Base-by-base conservation (phyloP, 2,797 vertebrate genomes). In the Urocyon cinereoargenteus region DNA sequence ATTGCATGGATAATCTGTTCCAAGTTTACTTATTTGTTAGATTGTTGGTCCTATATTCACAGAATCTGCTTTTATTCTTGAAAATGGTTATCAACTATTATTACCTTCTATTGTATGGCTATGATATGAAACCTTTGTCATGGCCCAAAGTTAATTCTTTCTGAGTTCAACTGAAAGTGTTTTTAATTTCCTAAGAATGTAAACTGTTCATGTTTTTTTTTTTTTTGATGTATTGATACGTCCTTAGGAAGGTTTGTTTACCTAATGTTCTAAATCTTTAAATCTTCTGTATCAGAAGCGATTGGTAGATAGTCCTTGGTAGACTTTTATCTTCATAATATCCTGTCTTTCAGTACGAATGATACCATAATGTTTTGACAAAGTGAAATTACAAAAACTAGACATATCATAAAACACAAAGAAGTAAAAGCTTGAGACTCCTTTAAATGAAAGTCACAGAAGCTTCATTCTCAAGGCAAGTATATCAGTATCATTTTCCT, bases 281-380 rank as follows among this genome's bases (percentile, higher is more conserved):
- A 90, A 62, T 83, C 11, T 81, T 73, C 45, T 78, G 13, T 75
- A 61, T 84, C 34, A 94, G 72, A 91, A 88, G n/a, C 0, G 21
- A 92, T 34, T 92, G 72, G 13, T 59, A 84, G 40, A 85, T 62
- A 82, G n/a, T 75, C 19, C 2, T 31, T 95, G 21, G 59, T 88
- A 79, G 28, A 92, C 82, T 77, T 93, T 95, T 59, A 95, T 68
- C n/a, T 95, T 83, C 21, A 68, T 86, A 95, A 77, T 59, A 89
- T 59, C 49, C 16, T 91, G 21, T 81, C n/a, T 96, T 92, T 81
- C 18, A 81, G 6, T 78, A 86, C 73, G 68, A 90, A 73, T 70
- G 36, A 86, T 90, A 88, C 31, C 13, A 86, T 55, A 40, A 62
- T 96, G 2, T 72, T 95, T 93, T 85, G 51, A 77, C 31, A 94